Conservation (phyloP, 2,888 invertebrate genomes). For the Stenchaetothrips biformis region DNA sequence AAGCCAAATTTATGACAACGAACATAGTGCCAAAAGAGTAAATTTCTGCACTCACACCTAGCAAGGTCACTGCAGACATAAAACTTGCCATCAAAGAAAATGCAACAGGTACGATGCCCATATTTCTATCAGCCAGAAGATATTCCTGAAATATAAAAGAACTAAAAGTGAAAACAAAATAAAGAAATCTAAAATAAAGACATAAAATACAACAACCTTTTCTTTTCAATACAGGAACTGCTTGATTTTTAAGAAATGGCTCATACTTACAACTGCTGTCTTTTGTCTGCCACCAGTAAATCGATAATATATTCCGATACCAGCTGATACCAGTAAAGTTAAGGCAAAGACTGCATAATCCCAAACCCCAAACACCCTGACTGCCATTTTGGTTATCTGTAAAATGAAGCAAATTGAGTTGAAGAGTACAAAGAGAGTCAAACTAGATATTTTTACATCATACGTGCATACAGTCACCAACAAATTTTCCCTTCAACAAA, state of each 20-base stretch:
- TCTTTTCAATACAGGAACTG: not conserved
- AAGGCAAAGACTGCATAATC: conserved; percentile 72
- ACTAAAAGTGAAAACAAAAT: conserved; percentile 6
- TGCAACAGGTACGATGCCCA: conserved; percentile 75
- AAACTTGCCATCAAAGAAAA: conserved; percentile 91
- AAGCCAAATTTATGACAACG: conserved; percentile 69
- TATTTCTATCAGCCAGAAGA: conserved; percentile 72
- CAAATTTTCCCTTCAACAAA: too few relatives aligned
- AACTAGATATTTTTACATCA: not conserved
- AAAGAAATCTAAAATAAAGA: not conserved
- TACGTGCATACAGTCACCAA: conserved; percentile 3
- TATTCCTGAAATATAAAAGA: conserved; percentile 61
- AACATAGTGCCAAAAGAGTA: conserved; percentile 80
- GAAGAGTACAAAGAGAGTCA: conserved; percentile 19
- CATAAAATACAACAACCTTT: not conserved
- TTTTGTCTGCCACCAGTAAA: conserved; percentile 80
- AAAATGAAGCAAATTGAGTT: not conserved
- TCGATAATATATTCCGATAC: conserved; percentile 78
- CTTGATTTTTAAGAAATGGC: not conserved
- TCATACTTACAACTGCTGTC: conserved; percentile 51
- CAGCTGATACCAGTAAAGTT: conserved; percentile 65
- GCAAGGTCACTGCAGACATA: conserved; percentile 82
- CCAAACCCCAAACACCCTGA: conserved; percentile 53
- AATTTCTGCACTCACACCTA: conserved; percentile 83
- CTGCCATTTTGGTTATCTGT: not conserved